Evolutionary conservation across 1,140 invertebrate species (phyloP), one percentile per base, ranked within the genome.

Genomic region (Sinella curviseta): DNA sequence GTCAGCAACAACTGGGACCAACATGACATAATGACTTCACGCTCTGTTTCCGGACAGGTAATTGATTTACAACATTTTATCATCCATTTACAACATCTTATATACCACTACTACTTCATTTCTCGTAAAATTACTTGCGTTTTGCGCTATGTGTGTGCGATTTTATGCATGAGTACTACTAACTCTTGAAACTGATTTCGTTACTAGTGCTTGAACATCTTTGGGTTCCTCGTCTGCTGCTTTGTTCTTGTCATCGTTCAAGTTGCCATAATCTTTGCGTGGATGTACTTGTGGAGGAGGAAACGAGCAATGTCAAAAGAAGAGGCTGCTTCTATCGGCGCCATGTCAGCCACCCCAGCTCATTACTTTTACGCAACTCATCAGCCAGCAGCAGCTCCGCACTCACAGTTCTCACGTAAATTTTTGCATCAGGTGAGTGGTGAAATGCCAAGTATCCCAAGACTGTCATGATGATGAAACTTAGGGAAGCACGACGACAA

Each of bases 221-320:
- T 86, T 26, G 84, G 85, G 1, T 79, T 87, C 26, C 80, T 87
- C 26, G 78, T 86, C 31, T 86, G 85, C 60, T 84, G 84, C 57
- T 84, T 84, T 28, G 80, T 87, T n/a, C 87, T 88, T 80, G 80
- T 88, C 1, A 80, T 86, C 2, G 85, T 86, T 57, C 87, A 88
- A 81, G 54, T 87, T 36, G 84, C 86, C 1, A 81, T 88, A 24
- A 80, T 88, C 16, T 78, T 87, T 33, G 85, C 85, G 12, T 88
- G 86, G 85, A 83, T 85, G 4, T 87, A 85, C 82, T 77, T 88
- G n/a, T 87, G 87, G 85, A 84, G 85, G 75, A 85, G 83, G 78
- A 84, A 84, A 54, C 78, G 79, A 35, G 74, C 77, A 26, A 74
- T 78, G 70, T 76, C 82, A 34, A 83, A 82, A 78, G 76, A 82